Evolutionary conservation across 2,888 invertebrate genomes (phyloP).

Genomic region (Athalia circularis): DNA sequence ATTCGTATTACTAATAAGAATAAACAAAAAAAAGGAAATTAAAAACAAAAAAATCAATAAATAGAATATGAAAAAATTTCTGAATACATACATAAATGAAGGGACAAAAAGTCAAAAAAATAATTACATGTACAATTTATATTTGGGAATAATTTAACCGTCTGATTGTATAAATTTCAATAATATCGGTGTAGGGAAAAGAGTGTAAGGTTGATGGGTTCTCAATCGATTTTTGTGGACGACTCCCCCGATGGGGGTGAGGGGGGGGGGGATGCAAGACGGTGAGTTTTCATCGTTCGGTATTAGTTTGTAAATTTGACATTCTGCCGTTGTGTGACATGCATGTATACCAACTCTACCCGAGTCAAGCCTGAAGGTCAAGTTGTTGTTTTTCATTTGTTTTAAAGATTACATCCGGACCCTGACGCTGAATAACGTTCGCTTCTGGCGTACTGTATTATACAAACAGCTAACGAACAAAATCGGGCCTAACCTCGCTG

Average conservation of each 20-base stretch:
- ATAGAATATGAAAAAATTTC: background rate
- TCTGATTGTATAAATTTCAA: slow-evolving; percentile 41
- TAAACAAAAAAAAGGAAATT: background rate
- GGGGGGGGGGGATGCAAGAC: background rate
- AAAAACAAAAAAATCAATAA: background rate
- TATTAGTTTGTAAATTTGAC: background rate
- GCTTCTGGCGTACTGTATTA: background rate
- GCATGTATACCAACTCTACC: too few species aligned
- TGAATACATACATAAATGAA: too few species aligned
- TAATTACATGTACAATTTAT: background rate
- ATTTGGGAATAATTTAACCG: slow-evolving; percentile 17
- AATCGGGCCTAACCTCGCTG: slow-evolving; percentile 5
- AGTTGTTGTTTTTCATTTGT: slow-evolving; percentile 23
- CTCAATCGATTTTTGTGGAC: slow-evolving; percentile 11
- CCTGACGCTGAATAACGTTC: slow-evolving; percentile 6
- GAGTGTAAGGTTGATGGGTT: background rate
- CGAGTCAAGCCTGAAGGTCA: slow-evolving; percentile 1
- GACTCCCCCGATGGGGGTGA: background rate
- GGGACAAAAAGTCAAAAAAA: background rate
- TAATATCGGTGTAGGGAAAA: background rate
- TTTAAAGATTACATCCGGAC: slow-evolving; percentile 16
- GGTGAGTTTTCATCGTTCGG: background rate
- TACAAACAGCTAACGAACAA: background rate
- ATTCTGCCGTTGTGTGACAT: background rate
- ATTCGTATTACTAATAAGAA: too few species aligned